A percentile compares a stretch with the other conserved stretches of the same genome.
phyloP scores from a whole-genome alignment of 2,113 vertebrate species.

The Peromyscus leucopus region DNA sequence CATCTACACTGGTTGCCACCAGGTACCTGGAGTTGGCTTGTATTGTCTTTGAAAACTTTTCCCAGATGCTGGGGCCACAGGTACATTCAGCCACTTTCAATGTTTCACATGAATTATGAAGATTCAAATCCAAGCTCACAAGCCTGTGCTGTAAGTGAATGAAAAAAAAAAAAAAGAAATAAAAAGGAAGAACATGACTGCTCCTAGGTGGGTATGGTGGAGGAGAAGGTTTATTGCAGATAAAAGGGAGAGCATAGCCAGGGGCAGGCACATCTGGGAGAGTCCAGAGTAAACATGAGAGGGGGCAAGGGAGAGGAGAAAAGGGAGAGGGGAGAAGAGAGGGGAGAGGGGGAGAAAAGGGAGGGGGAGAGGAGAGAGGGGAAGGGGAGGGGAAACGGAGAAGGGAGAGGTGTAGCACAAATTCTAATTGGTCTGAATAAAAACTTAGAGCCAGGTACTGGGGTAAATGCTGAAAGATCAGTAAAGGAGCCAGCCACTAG shows the following conservation, averaged over 20 bases:
- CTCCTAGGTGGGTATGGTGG: not conserved
- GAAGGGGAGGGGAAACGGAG: no score
- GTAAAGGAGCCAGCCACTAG: no score
- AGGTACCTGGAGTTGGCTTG: not conserved
- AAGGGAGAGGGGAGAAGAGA: no score
- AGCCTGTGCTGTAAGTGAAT: not conserved
- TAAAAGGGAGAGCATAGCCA: not conserved
- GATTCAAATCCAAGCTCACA: not conserved
- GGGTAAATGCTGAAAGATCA: no score
- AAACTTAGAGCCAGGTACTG: no score
- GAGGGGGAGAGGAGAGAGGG: no score
- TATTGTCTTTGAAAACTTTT: not conserved
- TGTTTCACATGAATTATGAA: not conserved
- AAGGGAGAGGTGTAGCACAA: no score
- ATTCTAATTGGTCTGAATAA: no score
- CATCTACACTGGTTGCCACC: not conserved
- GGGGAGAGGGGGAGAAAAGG: no score
- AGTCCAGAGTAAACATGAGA: not conserved
- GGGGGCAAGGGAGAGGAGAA: no score
- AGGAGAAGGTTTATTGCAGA: not conserved
- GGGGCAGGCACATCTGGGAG: not conserved
- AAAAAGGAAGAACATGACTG: not conserved
- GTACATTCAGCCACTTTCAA: not conserved
- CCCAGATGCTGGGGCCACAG: not conserved
- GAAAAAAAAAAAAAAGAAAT: not conserved